phyloP scores from a whole-genome alignment of 2,888 invertebrate genomes.

The Diachrysia chrysitis region DNA sequence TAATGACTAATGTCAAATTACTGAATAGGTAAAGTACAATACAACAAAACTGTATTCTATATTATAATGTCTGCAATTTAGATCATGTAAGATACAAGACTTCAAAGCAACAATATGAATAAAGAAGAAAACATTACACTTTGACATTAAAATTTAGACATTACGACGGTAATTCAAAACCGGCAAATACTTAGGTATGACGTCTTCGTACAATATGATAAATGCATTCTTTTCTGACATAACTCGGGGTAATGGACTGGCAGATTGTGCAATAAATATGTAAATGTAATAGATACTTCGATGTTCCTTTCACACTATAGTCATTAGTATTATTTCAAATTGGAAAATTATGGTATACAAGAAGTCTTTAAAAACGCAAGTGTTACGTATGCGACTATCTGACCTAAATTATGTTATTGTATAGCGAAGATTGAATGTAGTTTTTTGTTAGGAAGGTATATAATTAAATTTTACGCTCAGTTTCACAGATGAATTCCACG shows the following conservation, averaged over 20 bases:
- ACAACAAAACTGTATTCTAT: too few species aligned
- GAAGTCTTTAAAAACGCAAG: constrained; percentile 41
- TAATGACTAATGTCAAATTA: too few species aligned
- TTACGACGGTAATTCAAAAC: too few species aligned
- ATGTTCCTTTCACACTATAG: constrained; percentile 43
- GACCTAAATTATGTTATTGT: constrained; percentile 38
- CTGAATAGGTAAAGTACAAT: too few species aligned
- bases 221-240: constrained; percentile 6
- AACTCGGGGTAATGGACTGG: neutral
- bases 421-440: constrained; percentile 22
- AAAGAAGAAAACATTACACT: too few species aligned
- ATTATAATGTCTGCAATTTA: too few species aligned
- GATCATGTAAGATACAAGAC: too few species aligned
- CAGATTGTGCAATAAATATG: constrained; percentile 25
- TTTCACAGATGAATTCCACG: neutral
- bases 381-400: constrained; percentile 39
- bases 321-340: constrained; percentile 31
- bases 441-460: constrained; percentile 24
- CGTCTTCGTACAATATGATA: constrained; percentile 1
- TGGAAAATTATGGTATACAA: constrained; percentile 28
- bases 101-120: too few species aligned
- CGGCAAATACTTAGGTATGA: neutral
- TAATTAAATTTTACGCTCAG: constrained; percentile 14
- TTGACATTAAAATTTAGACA: too few species aligned
- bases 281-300: constrained; percentile 29